Evolutionary conservation across 2,113 vertebrate species (phyloP).

Genomic region (Nerophis ophidion): DNA sequence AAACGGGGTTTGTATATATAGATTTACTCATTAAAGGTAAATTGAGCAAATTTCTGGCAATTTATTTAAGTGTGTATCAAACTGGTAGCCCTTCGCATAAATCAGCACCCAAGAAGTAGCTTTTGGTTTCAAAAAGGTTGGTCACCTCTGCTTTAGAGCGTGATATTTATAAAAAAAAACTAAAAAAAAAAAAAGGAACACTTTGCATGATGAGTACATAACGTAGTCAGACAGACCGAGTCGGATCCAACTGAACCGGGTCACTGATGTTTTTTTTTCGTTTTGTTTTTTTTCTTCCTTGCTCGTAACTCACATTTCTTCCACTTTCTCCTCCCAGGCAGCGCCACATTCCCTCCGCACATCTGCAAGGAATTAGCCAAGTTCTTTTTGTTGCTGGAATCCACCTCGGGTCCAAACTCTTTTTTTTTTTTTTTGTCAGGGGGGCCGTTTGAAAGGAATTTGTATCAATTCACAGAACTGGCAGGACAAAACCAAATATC

Average conservation of each 20-base stretch:
- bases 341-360: constrained; percentile 45
- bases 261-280: constrained; percentile 50
- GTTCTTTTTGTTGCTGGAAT: constrained; percentile 66
- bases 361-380: constrained; percentile 72
- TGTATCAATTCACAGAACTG: constrained; percentile 23
- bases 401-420: constrained; percentile 36
- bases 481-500: constrained; percentile 9
- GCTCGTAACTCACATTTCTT: constrained; percentile 38
- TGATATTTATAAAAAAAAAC: background rate
- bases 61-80: too few species aligned
- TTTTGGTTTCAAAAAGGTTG: too few species aligned
- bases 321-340: constrained; percentile 40
- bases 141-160: background rate
- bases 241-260: constrained; percentile 56
- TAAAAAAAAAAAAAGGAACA: background rate
- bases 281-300: too few species aligned
- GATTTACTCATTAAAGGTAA: too few species aligned
- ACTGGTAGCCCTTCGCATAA: too few species aligned
- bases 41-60: too few species aligned
- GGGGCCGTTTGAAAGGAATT: constrained; percentile 30
- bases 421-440: background rate
- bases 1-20: too few species aligned
- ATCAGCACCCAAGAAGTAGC: too few species aligned
- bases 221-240: constrained; percentile 20
- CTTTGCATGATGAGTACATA: constrained; percentile 1